phyloP scores from a whole-genome alignment of 2,888 invertebrate genomes.

The Coenonympha glycerion region DNA sequence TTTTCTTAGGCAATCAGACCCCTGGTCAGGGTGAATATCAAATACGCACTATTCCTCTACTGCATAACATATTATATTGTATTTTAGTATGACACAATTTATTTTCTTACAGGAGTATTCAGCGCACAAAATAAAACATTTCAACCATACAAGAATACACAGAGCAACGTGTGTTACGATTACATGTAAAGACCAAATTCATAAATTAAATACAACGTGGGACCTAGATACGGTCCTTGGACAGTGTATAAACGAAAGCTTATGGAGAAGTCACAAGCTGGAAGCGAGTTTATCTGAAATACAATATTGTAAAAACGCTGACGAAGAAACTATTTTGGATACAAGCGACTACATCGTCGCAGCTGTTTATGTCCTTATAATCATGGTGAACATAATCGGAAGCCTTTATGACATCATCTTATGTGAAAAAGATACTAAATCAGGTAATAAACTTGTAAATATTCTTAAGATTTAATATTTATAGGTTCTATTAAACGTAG shows the following conservation, averaged over 20 bases:
- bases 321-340: conserved; percentile 39
- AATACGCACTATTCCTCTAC: no score
- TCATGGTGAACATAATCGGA: conserved; percentile 49
- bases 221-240: conserved; percentile 46
- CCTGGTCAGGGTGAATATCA: no score
- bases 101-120: conserved; percentile 53
- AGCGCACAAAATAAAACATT: conserved; percentile 52
- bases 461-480: background rate
- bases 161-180: conserved; percentile 54
- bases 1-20: no score
- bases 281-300: conserved; percentile 45
- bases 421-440: conserved; percentile 35
- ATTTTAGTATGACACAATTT: no score
- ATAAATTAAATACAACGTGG: conserved; percentile 29
- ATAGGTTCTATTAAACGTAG: background rate
- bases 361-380: conserved; percentile 45
- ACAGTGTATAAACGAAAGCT: conserved; percentile 52
- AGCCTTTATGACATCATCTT: conserved; percentile 43
- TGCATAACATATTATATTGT: no score
- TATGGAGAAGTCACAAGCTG: conserved; percentile 47
- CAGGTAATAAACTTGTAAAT: conserved; percentile 36
- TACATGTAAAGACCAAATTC: conserved; percentile 39
- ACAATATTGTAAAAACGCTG: conserved; percentile 47
- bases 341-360: conserved; percentile 46
- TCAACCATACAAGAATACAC: conserved; percentile 60